These are phyloP conservation scores for Cossypha niveicapilla DNA, from an alignment of 2,797 vertebrate species.

Conservation along the genomic window DNA sequence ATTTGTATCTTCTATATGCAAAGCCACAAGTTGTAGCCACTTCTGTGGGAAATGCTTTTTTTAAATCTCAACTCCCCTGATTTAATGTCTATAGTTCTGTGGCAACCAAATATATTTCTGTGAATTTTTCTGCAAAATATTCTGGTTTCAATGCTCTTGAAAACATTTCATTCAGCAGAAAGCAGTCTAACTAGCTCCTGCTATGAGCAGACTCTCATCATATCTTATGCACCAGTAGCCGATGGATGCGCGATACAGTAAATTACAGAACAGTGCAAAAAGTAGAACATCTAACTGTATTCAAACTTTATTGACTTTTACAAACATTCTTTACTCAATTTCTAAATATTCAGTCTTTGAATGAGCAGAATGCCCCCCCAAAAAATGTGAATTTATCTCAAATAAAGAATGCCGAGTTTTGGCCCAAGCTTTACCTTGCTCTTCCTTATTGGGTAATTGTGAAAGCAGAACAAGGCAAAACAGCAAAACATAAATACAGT, in stretches of 20 bases:
- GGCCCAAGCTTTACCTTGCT: not conserved
- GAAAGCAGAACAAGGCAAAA: not conserved
- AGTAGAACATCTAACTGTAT: not conserved
- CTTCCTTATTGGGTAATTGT: not conserved
- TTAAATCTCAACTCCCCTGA: fast-evolving
- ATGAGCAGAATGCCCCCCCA: not conserved
- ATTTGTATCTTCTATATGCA: not conserved
- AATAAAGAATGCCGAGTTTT: not conserved
- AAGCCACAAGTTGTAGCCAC: not conserved
- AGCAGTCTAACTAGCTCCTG: not conserved
- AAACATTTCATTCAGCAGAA: not conserved
- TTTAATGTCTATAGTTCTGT: not conserved
- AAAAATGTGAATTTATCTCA: not conserved
- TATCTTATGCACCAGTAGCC: not conserved
- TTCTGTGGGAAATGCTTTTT: not conserved
- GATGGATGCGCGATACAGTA: not conserved
- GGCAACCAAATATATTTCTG: not conserved
- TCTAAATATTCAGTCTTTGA: not conserved
- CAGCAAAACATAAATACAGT: not conserved
- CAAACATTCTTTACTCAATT: not conserved
- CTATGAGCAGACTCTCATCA: not conserved
- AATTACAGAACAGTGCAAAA: not conserved
- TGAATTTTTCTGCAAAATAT: not conserved
- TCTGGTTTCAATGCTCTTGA: not conserved
- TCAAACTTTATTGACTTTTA: not conserved